Percentiles rank a stretch among this genome's conserved stretches.
Conservation (phyloP, 2,888 invertebrate species). For the Holacanthella duospinosa region DNA sequence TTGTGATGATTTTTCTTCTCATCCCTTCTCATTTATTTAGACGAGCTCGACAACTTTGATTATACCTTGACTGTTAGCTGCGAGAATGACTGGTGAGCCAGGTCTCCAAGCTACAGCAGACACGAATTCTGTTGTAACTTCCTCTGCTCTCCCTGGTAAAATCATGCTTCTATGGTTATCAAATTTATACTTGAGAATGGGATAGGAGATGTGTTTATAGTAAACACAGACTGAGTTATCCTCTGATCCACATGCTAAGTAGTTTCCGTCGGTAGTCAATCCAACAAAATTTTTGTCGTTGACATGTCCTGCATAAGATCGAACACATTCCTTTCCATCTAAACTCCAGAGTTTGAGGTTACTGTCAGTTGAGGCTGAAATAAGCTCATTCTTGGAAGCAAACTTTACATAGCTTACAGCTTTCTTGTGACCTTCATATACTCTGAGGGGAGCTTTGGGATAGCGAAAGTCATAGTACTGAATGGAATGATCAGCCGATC, state of each 20-base stretch:
- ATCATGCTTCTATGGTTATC: slow-evolving; percentile 68
- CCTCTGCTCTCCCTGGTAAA: slow-evolving; percentile 53
- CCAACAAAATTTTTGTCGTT: slow-evolving; percentile 96
- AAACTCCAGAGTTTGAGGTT: slow-evolving; percentile 85
- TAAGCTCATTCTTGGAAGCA: slow-evolving; percentile 69
- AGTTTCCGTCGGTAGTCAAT: slow-evolving; percentile 79
- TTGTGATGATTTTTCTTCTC: too few species aligned
- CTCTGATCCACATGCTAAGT: slow-evolving; percentile 88
- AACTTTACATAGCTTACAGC: slow-evolving; percentile 92
- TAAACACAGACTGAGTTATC: slow-evolving; percentile 87
- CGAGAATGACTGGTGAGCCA: slow-evolving; percentile 71
- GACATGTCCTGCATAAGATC: slow-evolving; percentile 80
- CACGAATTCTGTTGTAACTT: slow-evolving; percentile 74
- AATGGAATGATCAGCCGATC: slow-evolving; percentile 93
- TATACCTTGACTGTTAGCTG: slow-evolving; percentile 87
- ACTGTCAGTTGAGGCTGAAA: slow-evolving; percentile 85
- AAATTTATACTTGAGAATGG: slow-evolving; percentile 75
- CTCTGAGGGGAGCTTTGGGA: slow-evolving; percentile 64
- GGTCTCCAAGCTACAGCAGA: slow-evolving; percentile 91
- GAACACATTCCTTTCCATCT: slow-evolving; percentile 61
- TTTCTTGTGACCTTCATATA: slow-evolving; percentile 81
- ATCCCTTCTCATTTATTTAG: too few species aligned
- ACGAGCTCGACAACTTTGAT: slow-evolving; percentile 73
- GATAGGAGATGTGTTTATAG: slow-evolving; percentile 77
- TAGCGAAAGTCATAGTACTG: slow-evolving; percentile 88